Base-by-base conservation (phyloP, 1,140 invertebrate genomes). In the Latrodectus geometricus region DNA sequence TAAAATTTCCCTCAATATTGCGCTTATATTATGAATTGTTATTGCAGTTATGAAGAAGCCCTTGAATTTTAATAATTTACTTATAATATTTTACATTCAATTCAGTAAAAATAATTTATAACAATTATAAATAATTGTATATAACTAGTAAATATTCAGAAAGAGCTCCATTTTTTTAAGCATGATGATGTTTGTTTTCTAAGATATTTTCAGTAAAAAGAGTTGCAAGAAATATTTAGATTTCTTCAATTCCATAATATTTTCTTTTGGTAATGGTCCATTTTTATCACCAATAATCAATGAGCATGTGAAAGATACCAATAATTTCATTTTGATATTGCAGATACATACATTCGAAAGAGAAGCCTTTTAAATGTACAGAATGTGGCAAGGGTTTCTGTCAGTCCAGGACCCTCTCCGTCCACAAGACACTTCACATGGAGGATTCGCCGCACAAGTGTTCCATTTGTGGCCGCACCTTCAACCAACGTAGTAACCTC, bases 331-430 rank as follows among this genome's bases (percentile, higher is more conserved):
- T 15, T 56, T 15, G 74, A 54, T 14, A 20, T 80, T 52, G 0
- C 72, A 98, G 96, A 92, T 98, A 98, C 91, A 99, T 98, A 83
- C 97, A 99, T 92, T 97, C 96, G 65, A 99, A 98, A 92, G 97
- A 98, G 90, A 99, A 99, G 90, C 97, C 97, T 2, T 99, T 98
- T 92, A 98, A 98, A 90, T 99, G 97, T 91, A 93, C 93, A 4
- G 96, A 98, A 90, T 99, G 97, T 91, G 96, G 97, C 56, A 99
- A 99, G 90, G 97, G 97, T 0, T 99, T 99, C 92, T 99, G 98
- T 91, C 98, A 99, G 91, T 96, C 96, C 0, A 93, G 97, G 80
- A 99, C 98, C 0, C 91, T 99, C 88, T 96, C 97, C 4, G 97
- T 98, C 0, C 97, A 99, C 92, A 96, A 96, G 91, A 97, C 97